Conservation (phyloP, 1,140 invertebrate species). For the Oppia nitens region DNA sequence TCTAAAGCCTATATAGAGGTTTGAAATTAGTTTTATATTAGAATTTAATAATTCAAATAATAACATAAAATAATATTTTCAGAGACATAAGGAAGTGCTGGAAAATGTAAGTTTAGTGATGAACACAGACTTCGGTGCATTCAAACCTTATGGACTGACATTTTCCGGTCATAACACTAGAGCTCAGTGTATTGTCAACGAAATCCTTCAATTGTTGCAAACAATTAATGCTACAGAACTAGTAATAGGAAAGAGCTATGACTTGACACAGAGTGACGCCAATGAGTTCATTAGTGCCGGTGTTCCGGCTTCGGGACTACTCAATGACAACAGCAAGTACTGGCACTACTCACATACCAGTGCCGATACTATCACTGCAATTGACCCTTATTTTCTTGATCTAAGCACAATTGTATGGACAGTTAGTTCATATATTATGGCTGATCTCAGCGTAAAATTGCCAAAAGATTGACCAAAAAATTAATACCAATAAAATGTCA, state of each 20-base stretch:
- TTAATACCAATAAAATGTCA: too few relatives aligned
- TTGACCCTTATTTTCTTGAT: slow-evolving; percentile 46
- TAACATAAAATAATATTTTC: slow-evolving; percentile 1
- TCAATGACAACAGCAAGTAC: slow-evolving; percentile 50
- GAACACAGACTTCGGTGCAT: slow-evolving; percentile 69
- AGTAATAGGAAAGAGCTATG: slow-evolving; percentile 16
- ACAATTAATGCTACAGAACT: slow-evolving; percentile 37
- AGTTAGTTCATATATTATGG: slow-evolving; percentile 49
- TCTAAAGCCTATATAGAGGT: slow-evolving; percentile 42
- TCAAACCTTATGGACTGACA: slow-evolving; percentile 45
- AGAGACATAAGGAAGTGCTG: slow-evolving; percentile 39
- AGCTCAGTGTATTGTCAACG: slow-evolving; percentile 17
- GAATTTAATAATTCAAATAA: too few relatives aligned
- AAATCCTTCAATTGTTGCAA: slow-evolving; percentile 19
- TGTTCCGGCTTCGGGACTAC: slow-evolving; percentile 46
- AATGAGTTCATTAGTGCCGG: slow-evolving; percentile 38
- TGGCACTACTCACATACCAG: slow-evolving; percentile 65
- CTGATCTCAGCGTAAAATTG: slow-evolving; percentile 47
- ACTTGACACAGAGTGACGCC: slow-evolving; percentile 42
- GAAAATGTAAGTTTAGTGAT: slow-evolving; percentile 49
- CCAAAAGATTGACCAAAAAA: too few relatives aligned
- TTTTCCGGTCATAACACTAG: slow-evolving; percentile 35
- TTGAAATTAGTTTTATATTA: neutral
- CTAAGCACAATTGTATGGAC: slow-evolving; percentile 53
- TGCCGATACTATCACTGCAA: slow-evolving; percentile 56